Conservation (phyloP, 2,797 vertebrate genomes). For the Momotus momota region DNA sequence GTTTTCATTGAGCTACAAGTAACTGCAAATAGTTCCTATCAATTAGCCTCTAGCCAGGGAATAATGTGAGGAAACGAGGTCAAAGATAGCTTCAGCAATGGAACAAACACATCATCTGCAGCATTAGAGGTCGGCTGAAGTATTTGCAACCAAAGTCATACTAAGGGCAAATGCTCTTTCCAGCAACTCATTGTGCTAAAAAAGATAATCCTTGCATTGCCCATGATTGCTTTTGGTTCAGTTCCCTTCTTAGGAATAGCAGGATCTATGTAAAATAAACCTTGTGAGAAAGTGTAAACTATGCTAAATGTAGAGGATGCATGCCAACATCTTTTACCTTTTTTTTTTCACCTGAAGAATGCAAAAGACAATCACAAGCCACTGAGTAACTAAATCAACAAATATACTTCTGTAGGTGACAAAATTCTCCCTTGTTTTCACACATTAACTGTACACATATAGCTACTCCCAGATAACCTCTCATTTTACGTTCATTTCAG, state of each 20-base stretch:
- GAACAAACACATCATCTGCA: conserved; percentile 28
- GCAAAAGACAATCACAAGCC: neutral
- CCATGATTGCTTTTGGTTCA: neutral
- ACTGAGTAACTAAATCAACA: neutral
- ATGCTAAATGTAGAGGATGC: neutral
- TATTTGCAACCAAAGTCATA: conserved; percentile 2
- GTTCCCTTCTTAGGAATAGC: neutral
- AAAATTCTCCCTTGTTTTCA: neutral
- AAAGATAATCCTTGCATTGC: neutral
- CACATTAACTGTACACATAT: neutral
- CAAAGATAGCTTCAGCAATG: conserved; percentile 56
- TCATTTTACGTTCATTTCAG: neutral
- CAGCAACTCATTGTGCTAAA: neutral
- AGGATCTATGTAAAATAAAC: neutral
- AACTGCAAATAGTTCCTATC: conserved; percentile 12
- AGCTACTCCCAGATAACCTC: neutral
- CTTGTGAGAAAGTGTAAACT: neutral
- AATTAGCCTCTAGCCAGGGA: neutral
- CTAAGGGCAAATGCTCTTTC: conserved; percentile 15
- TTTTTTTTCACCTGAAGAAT: neutral
- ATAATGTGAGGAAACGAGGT: conserved; percentile 22
- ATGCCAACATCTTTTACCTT: neutral
- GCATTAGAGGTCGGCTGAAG: neutral
- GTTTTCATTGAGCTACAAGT: neutral
- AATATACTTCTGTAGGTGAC: neutral